phyloP scores from a whole-genome alignment of 92 coral and sea anemone species.

The Metridium senile region DNA sequence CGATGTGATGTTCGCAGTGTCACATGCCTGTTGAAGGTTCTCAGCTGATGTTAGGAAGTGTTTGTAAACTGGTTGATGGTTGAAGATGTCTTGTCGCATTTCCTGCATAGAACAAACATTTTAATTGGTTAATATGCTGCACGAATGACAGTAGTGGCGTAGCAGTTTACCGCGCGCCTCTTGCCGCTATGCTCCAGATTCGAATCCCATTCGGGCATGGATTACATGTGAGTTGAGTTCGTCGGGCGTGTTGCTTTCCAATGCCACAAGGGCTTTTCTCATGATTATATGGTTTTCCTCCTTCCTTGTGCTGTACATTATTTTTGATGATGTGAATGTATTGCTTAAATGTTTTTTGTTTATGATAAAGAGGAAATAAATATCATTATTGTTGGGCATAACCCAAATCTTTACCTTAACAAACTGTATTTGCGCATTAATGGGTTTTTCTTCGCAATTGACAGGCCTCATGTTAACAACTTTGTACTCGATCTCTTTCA shows the following conservation, averaged over 20 bases:
- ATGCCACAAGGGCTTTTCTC: no score
- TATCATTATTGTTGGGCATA: neutral
- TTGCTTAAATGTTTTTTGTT: no score
- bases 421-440: conserved; percentile 49
- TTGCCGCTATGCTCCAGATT: no score
- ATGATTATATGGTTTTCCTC: no score
- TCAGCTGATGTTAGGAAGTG: conserved; percentile 79
- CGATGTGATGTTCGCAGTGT: conserved; percentile 56
- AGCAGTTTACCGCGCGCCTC: no score
- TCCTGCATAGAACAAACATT: conserved; percentile 45
- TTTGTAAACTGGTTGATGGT: conserved; percentile 85
- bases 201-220: no score
- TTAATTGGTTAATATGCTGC: conserved; percentile 11
- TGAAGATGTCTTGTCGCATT: conserved; percentile 72
- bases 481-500: conserved; percentile 78
- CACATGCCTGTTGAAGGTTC: conserved; percentile 74
- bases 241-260: no score
- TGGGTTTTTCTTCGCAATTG: conserved; percentile 66
- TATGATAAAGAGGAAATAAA: no score
- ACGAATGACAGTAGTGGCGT: neutral
- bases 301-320: no score
- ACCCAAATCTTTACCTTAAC: conserved; percentile 16
- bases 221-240: no score
- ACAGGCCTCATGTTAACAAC: conserved; percentile 79
- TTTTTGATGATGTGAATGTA: no score